Conservation (phyloP, 2,797 vertebrate genomes). For the Coregonus sp. region DNA sequence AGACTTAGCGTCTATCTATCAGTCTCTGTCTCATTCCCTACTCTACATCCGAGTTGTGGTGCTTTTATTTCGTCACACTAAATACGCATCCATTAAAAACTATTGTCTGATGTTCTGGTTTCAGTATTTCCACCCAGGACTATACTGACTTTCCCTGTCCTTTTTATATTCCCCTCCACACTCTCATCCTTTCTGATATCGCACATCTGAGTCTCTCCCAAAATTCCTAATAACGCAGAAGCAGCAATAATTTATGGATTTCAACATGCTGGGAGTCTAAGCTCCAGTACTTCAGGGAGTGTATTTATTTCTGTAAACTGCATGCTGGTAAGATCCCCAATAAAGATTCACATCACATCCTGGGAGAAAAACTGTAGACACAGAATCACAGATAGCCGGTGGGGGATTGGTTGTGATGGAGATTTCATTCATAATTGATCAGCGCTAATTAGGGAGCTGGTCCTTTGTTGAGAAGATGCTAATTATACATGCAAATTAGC, state of each 20-base stretch:
- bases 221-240: background rate
- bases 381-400: background rate
- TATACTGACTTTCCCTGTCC: background rate
- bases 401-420: slow-evolving; percentile 30
- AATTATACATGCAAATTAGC: slow-evolving; percentile 36
- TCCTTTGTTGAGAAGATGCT: slow-evolving; percentile 36
- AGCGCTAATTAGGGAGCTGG: slow-evolving; percentile 34
- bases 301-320: slow-evolving; percentile 18
- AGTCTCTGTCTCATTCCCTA: background rate
- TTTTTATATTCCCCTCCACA: background rate
- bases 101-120: background rate
- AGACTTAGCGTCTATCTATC: slow-evolving; percentile 8
- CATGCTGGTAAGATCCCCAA: slow-evolving; percentile 11
- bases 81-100: background rate
- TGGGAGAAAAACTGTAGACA: slow-evolving; percentile 5
- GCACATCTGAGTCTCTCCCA: background rate
- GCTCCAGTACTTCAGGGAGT: background rate
- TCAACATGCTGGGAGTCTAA: background rate
- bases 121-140: background rate
- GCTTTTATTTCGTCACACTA: background rate
- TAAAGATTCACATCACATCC: slow-evolving; percentile 17
- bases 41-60: background rate
- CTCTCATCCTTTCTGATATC: background rate
- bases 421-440: slow-evolving; percentile 42
- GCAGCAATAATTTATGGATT: background rate